These are phyloP conservation scores for Liodrosophila aerea DNA, from an alignment of 2,888 invertebrate species.

Conservation along the genomic window DNA sequence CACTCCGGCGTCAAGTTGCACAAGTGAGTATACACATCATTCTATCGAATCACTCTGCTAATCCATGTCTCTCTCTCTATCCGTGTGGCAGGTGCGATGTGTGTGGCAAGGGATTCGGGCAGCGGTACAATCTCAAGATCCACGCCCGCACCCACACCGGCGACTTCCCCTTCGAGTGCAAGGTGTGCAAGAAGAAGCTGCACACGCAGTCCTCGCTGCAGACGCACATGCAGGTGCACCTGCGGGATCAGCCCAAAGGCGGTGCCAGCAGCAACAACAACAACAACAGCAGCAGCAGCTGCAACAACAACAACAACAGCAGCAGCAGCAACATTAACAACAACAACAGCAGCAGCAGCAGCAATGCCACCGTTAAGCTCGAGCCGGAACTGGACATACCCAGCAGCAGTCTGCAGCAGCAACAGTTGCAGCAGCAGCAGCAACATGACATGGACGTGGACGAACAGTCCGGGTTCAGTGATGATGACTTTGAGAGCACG, in stretches of 20 bases:
- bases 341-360: constrained; percentile 4
- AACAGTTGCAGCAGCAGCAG: constrained; percentile 32
- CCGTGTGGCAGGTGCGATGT: constrained; percentile 79
- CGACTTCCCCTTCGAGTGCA: constrained; percentile 82
- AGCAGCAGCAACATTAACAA: constrained; percentile 31
- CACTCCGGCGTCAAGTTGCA: constrained; percentile 82
- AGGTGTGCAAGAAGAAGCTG: constrained; percentile 81
- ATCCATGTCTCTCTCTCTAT: not conserved
- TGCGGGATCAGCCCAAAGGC: constrained; percentile 74
- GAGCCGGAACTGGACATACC: constrained; percentile 40
- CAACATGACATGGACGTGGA: constrained; percentile 61
- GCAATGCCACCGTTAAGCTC: constrained; percentile 37
- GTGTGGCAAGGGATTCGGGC: constrained; percentile 82
- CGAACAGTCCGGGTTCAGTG: constrained; percentile 73
- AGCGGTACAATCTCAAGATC: constrained; percentile 82
- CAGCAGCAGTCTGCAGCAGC: constrained; percentile 35
- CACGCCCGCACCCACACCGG: constrained; percentile 82
- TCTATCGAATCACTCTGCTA: too few relatives aligned
- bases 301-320: constrained; percentile 37
- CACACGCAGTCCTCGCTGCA: constrained; percentile 82
- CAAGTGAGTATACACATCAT: constrained; percentile 76
- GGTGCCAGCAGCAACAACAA: constrained; percentile 26
- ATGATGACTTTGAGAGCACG: constrained; percentile 61
- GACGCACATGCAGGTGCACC: constrained; percentile 82
- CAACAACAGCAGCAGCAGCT: constrained; percentile 24